Evolutionary conservation across 1,140 invertebrate species (phyloP).

Genomic region (Drosophila truncata): DNA sequence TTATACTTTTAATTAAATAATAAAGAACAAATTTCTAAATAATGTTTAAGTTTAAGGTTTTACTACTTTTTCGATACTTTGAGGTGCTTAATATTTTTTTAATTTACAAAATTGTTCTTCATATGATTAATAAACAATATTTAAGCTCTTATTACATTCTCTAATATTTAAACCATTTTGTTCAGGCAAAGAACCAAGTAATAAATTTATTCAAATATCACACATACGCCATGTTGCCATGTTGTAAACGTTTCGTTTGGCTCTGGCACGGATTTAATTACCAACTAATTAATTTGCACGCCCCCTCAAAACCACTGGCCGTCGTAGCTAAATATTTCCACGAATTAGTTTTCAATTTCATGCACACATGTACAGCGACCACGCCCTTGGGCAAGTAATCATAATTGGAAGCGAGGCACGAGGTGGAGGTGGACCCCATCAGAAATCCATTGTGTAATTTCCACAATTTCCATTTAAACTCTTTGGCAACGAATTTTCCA

Average conservation of each 20-base stretch:
- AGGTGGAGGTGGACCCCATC: not conserved
- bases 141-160: not conserved
- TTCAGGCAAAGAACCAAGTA: not conserved
- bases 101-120: not conserved
- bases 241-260: conserved; percentile 2
- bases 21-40: too few relatives aligned
- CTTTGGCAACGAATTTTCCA: conserved; percentile 32
- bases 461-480: conserved; percentile 23
- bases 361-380: conserved; percentile 8
- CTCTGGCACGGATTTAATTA: conserved; percentile 51
- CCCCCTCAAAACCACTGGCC: conserved; percentile 1
- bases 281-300: conserved; percentile 50
- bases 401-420: conserved; percentile 1
- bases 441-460: conserved; percentile 33
- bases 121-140: not conserved
- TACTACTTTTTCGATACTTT: too few relatives aligned
- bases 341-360: conserved; percentile 60
- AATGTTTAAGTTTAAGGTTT: too few relatives aligned
- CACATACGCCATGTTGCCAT: conserved; percentile 43
- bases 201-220: conserved; percentile 29
- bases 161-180: not conserved
- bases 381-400: conserved; percentile 21
- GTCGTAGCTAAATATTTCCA: conserved; percentile 19
- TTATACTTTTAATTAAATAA: too few relatives aligned
- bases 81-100: not conserved